phyloP scores from a whole-genome alignment of 53 echinoderm and acorn worm genomes.

The Zoroaster sp. region DNA sequence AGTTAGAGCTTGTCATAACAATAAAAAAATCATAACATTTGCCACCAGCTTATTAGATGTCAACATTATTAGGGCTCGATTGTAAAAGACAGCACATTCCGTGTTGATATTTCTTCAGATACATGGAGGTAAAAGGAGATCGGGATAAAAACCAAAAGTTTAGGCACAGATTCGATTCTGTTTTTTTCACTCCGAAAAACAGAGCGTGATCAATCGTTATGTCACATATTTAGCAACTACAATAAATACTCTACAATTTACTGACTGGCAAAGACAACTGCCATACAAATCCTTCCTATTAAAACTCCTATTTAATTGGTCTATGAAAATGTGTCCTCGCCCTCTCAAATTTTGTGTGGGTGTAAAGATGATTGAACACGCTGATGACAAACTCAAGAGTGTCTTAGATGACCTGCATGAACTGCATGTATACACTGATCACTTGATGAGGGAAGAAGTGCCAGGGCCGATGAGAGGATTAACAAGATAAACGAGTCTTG shows the following conservation, averaged over 20 bases:
- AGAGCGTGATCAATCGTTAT: not conserved
- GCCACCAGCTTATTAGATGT: no score
- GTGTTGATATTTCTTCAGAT: no score
- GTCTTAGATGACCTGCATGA: not conserved
- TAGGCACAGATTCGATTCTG: no score
- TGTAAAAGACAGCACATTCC: no score
- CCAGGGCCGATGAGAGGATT: not conserved
- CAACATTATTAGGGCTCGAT: no score
- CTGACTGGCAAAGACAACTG: not conserved
- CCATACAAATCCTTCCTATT: not conserved
- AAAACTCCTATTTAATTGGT: not conserved
- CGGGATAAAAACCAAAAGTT: no score
- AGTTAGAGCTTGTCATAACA: not conserved
- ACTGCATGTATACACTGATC: not conserved
- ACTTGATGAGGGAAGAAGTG: conserved; percentile 4
- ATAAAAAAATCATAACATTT: not conserved
- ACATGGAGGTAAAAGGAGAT: no score
- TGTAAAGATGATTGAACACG: conserved; percentile 16
- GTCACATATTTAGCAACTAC: not conserved
- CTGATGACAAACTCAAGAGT: not conserved
- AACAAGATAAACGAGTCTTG: not conserved
- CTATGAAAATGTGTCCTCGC: not conserved
- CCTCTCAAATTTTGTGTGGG: not conserved
- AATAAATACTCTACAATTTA: conserved; percentile 12
- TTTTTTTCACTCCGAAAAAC: not conserved